Conservation (phyloP, 30 jellyfish, hydroid and myxozoan genomes). For the Chrysaora quinquecirrha region DNA sequence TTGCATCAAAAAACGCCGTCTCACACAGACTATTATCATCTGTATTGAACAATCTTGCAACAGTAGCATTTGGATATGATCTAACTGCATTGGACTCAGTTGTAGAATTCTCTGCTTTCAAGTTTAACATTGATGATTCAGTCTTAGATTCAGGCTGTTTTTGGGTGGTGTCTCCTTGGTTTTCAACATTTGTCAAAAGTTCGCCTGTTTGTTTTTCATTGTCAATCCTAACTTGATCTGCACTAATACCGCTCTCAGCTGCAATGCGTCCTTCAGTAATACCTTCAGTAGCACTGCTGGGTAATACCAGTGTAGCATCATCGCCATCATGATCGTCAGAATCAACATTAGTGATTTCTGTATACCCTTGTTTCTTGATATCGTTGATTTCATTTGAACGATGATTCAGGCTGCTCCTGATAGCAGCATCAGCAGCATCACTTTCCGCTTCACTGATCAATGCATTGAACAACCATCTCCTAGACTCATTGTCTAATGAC, state of each 20-base stretch:
- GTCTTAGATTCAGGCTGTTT: background rate
- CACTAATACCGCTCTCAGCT: background rate
- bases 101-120: background rate
- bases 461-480: background rate
- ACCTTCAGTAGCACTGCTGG: background rate
- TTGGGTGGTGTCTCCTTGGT: background rate
- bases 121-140: background rate
- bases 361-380: background rate
- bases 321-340: slow-evolving; percentile 12
- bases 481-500: background rate
- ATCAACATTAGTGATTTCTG: background rate
- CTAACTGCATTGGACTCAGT: background rate
- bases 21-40: slow-evolving; percentile 2
- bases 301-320: background rate
- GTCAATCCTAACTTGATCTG: too few species aligned
- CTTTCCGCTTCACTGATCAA: background rate
- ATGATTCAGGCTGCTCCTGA: background rate
- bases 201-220: background rate
- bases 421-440: background rate
- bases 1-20: slow-evolving; percentile 59
- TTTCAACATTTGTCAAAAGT: background rate
- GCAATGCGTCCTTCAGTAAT: background rate
- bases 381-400: background rate
- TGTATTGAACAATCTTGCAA: background rate
- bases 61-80: background rate